Conservation (phyloP, 2,113 vertebrate genomes). For the Hippocampus comes region DNA sequence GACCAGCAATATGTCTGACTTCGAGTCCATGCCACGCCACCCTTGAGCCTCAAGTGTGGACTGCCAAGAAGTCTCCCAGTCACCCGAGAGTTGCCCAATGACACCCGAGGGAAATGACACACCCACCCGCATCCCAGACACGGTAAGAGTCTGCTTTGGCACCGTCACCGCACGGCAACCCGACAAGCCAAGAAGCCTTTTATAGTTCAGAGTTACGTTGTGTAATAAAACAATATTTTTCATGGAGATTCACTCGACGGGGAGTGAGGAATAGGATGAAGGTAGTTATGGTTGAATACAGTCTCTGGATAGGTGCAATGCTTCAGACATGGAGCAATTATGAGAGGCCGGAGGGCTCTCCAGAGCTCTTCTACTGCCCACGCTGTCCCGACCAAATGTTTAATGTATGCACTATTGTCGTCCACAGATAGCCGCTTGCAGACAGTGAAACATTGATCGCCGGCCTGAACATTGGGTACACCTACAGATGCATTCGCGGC, state of each 20-base stretch:
- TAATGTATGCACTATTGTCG: conserved; percentile 33
- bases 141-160: conserved; percentile 39
- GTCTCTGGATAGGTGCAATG: conserved; percentile 29
- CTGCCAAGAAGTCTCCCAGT: conserved; percentile 37
- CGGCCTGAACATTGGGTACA: background rate
- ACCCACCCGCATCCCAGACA: conserved; percentile 27
- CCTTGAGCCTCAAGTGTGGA: conserved; percentile 53
- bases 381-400: conserved; percentile 31
- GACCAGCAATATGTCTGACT: conserved; percentile 50
- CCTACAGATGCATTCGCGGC: background rate
- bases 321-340: conserved; percentile 53
- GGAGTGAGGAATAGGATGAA: conserved; percentile 17
- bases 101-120: conserved; percentile 43
- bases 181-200: conserved; percentile 22
- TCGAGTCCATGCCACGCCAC: conserved; percentile 29
- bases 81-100: conserved; percentile 39
- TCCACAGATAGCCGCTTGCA: background rate
- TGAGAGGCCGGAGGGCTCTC: conserved; percentile 49
- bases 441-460: background rate
- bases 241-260: background rate
- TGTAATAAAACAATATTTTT: background rate
- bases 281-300: conserved; percentile 31
- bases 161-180: conserved; percentile 33
- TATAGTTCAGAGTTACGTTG: conserved; percentile 8
- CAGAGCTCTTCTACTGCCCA: conserved; percentile 47